phyloP scores from a whole-genome alignment of 2,888 invertebrate genomes.

The Ferdinandea cuprea region DNA sequence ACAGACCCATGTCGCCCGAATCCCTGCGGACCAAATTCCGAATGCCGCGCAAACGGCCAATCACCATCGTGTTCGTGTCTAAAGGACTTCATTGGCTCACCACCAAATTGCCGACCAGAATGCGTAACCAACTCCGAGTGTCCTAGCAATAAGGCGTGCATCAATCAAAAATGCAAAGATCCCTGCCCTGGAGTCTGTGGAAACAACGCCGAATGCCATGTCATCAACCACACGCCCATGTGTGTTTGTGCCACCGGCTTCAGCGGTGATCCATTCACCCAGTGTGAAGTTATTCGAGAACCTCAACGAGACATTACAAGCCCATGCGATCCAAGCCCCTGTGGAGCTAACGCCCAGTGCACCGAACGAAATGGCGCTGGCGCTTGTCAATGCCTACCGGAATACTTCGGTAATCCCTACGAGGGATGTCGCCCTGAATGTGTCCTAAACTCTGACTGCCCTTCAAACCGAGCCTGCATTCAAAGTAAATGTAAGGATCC shows the following conservation, averaged over 20 bases:
- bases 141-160: slow-evolving; percentile 88
- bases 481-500: slow-evolving; percentile 90
- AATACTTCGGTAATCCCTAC: slow-evolving; percentile 90
- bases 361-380: slow-evolving; percentile 86
- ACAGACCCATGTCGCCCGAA: slow-evolving; percentile 88
- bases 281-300: slow-evolving; percentile 76
- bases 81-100: slow-evolving; percentile 88
- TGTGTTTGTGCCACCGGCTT: slow-evolving; percentile 85
- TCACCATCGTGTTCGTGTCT: slow-evolving; percentile 89
- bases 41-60: slow-evolving; percentile 87
- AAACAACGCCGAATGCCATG: slow-evolving; percentile 84
- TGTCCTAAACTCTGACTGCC: slow-evolving; percentile 88
- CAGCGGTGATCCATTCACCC: slow-evolving; percentile 85
- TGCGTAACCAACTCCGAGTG: slow-evolving; percentile 92
- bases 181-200: slow-evolving; percentile 89
- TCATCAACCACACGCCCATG: slow-evolving; percentile 86
- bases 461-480: slow-evolving; percentile 87
- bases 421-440: slow-evolving; percentile 90
- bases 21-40: slow-evolving; percentile 91
- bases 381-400: slow-evolving; percentile 88
- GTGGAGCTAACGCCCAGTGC: slow-evolving; percentile 90
- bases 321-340: slow-evolving; percentile 89
- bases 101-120: slow-evolving; percentile 90
- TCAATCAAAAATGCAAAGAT: slow-evolving; percentile 88
- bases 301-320: slow-evolving; percentile 80